Percentiles rank a stretch among this genome's conserved stretches.
Conservation (phyloP, 2,113 vertebrate genomes). For the Protomyctophum bolini region DNA sequence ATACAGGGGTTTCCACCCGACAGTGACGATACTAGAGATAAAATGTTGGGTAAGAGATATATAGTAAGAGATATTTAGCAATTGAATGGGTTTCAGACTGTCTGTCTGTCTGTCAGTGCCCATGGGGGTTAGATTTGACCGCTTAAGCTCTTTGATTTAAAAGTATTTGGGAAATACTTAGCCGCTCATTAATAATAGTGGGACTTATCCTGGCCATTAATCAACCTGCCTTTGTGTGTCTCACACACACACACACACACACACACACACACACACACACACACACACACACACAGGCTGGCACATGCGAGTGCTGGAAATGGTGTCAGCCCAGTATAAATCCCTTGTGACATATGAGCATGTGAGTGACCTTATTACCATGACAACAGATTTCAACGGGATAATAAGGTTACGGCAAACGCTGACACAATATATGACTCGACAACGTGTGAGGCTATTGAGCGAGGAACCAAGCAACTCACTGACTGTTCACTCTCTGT, state of each 20-base stretch:
- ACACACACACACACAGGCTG: constrained; percentile 37
- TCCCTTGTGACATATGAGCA: constrained; percentile 74
- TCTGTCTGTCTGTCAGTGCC: too few species aligned
- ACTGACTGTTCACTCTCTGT: constrained; percentile 35
- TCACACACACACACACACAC: constrained; percentile 10
- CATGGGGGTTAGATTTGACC: too few species aligned
- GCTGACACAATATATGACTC: constrained; percentile 71
- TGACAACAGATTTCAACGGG: constrained; percentile 64
- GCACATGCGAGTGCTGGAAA: constrained; percentile 61
- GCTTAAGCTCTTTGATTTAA: too few species aligned
- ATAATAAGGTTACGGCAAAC: constrained; percentile 61
- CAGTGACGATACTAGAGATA: too few species aligned
- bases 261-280: constrained; percentile 8
- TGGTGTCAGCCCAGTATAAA: constrained; percentile 73
- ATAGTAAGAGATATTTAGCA: too few species aligned
- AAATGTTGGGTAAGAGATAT: too few species aligned
- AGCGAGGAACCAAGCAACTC: constrained; percentile 12
- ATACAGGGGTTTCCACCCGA: too few species aligned
- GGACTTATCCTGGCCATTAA: background rate
- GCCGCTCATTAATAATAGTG: background rate
- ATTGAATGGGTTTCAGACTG: too few species aligned
- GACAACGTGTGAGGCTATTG: constrained; percentile 48
- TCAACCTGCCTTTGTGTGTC: background rate
- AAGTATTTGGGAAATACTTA: constrained; percentile 17
- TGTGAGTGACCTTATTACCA: constrained; percentile 74